These are phyloP conservation scores for Lasioglossum leucozonium DNA, from an alignment of 2,888 invertebrate species.

Conservation along the genomic window DNA sequence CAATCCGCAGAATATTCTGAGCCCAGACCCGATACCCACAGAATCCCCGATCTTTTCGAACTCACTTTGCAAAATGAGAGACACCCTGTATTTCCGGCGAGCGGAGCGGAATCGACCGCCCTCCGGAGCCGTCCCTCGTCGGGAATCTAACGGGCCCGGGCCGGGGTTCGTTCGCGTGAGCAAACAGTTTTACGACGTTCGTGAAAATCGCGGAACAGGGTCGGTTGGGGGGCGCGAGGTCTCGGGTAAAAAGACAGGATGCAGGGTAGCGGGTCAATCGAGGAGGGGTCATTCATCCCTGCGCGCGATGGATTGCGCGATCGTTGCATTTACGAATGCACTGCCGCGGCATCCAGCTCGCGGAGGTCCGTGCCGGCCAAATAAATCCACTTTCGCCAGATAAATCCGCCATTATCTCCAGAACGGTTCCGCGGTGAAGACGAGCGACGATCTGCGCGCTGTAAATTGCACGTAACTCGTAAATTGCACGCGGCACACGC, in stretches of 20 bases:
- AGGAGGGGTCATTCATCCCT: constrained; percentile 60
- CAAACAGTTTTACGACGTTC: constrained; percentile 42
- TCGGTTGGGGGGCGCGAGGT: neutral
- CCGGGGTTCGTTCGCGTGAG: constrained; percentile 29
- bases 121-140: neutral
- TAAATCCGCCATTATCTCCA: constrained; percentile 58
- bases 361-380: constrained; percentile 18
- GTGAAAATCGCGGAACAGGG: constrained; percentile 33
- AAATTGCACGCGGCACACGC: constrained; percentile 37
- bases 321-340: constrained; percentile 37
- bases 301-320: constrained; percentile 37
- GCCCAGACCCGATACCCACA: neutral
- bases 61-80: neutral
- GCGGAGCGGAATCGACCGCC: neutral
- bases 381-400: constrained; percentile 63
- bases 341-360: constrained; percentile 9
- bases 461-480: constrained; percentile 32
- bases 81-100: neutral
- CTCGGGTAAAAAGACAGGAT: constrained; percentile 25
- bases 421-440: neutral
- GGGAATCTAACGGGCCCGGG: neutral
- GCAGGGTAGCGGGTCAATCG: constrained; percentile 56
- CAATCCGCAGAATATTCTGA: neutral
- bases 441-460: constrained; percentile 23
- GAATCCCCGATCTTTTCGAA: neutral